Evolutionary conservation across 2,888 invertebrate genomes (phyloP).

Genomic region (Thyatira batis): DNA sequence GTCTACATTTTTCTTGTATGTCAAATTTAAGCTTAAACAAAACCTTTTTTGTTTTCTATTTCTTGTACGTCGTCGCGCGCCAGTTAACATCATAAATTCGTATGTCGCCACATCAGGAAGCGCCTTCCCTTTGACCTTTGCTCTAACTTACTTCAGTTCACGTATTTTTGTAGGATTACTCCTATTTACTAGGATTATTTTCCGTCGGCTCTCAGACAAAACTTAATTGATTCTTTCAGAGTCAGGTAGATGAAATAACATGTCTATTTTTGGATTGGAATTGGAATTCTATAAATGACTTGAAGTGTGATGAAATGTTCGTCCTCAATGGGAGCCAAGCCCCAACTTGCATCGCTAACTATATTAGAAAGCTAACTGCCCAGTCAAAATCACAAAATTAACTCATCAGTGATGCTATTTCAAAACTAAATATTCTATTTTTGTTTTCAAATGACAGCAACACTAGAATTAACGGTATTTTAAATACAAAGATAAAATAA

Average conservation of each 20-base stretch:
- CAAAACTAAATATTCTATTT: slow-evolving; percentile 10
- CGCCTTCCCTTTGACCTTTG: slow-evolving; percentile 16
- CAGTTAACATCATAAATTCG: background rate
- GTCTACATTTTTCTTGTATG: too few species aligned
- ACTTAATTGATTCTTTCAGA: background rate
- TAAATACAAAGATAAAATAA: slow-evolving; percentile 43
- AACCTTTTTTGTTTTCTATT: background rate
- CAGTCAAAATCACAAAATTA: background rate
- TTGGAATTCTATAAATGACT: background rate
- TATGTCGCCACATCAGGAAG: slow-evolving; percentile 24
- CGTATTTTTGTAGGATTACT: slow-evolving; percentile 32
- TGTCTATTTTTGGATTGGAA: background rate
- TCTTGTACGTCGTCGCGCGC: background rate
- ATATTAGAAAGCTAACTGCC: too few species aligned
- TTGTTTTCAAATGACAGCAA: slow-evolving; percentile 29
- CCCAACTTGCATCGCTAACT: too few species aligned
- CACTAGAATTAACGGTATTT: slow-evolving; percentile 40
- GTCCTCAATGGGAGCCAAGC: too few species aligned
- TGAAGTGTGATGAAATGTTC: too few species aligned
- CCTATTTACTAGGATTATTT: slow-evolving; percentile 16
- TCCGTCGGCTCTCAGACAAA: background rate
- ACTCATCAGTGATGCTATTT: background rate
- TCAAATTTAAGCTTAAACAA: too few species aligned
- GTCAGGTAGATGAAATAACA: slow-evolving; percentile 1
- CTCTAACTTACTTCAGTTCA: slow-evolving; percentile 23